Base-by-base conservation (phyloP, 2,888 invertebrate genomes). In the Leptinotarsa rubiginosa region DNA sequence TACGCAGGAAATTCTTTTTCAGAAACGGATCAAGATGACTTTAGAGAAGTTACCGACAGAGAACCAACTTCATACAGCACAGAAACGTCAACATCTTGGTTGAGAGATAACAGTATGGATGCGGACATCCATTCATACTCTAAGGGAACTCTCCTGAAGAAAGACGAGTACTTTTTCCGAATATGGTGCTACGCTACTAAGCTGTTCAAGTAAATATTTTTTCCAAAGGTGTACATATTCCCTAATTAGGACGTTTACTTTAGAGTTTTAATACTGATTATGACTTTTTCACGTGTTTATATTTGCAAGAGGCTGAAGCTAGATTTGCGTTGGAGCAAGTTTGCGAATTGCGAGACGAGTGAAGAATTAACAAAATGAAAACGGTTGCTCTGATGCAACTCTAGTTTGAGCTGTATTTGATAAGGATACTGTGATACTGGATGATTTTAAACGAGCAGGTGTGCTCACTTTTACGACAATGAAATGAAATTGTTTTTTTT, bases 111-210 rank as follows among this genome's bases (percentile, higher is more conserved):
- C 86, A 95, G 96, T 84, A 96, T 97, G 94, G 97, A 97, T 87
- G 96, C 97, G 3, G 96, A 97, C 86, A 96, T 97, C 81, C 92
- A 93, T 81, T 94, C 95, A 62, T 97, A 97, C 88, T 95, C 96
- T n/a, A 92, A 95, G 81, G 94, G 95, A 78, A 93, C 94, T 75
- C 90, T 97, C 70, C 90, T 96, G 69, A 91, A 95, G 80, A 92
- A 94, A 84, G 96, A 97, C 87, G 97, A 97, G 89, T 97, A 97
- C 90, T 97, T 97, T 93, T 97, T 97, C 93, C 92, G 95, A 82
- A 94, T 97, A 89, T 97, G 95, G 95, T 93, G 94, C 88, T 93
- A 95, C 85, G 95, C 95, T 81, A 94, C 94, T 84, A 93, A 95
- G 87, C 90, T 95, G 77, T 95, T 95, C 88, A 94, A 95, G 89